Evolutionary conservation across 2,797 vertebrate genomes (phyloP), one percentile per base, ranked within the genome.

Genomic region (Threskiornis aethiopicus): DNA sequence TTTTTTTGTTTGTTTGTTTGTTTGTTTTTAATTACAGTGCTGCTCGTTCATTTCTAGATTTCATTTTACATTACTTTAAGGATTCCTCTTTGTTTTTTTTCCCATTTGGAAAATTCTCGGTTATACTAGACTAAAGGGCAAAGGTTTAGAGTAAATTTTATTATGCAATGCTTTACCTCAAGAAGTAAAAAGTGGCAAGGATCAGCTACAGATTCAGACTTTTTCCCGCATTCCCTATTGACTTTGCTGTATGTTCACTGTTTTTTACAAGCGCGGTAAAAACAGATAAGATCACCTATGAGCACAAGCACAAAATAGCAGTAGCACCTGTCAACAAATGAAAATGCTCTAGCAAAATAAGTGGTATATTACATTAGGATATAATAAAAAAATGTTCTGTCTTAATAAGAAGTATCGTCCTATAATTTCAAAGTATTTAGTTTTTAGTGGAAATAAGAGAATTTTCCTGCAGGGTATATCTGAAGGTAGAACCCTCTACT

Each of bases 401-500:
- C 20, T 55, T 64, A 84, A 69, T 84, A 89, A 26, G 33, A 92
- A 89, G 51, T 59, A 65, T 89, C 94, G 79, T 69, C 44, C 47
- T 67, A 8, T 75, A 76, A 69, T 92, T 94, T 89, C n/a, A 24
- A 91, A 88, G 39, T 79, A 80, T 87, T 93, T 90, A n/a, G 16
- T 29, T 92, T 93, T 80, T 58, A 88, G 61, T 88, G 46, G 39
- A 96, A 94, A 87, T 79, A 93, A 58, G 64, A 95, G 46, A 96
- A 57, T 91, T 85, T 77, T 96, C 76, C 96, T 87, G 82, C 69
- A 86, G 95, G 84, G 67, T 14, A 95, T 84, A 91, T 76, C 79
- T 62, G 67, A 89, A 93, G 65, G 87, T 82, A 96, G 87, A 95
- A 66, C 49, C 46, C 85, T 89, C 80, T 93, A 82, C 89, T 93